A percentile compares a stretch with the other conserved stretches of the same genome.
phyloP scores from a whole-genome alignment of 2,113 vertebrate genomes.

The Aplodontia rufa region DNA sequence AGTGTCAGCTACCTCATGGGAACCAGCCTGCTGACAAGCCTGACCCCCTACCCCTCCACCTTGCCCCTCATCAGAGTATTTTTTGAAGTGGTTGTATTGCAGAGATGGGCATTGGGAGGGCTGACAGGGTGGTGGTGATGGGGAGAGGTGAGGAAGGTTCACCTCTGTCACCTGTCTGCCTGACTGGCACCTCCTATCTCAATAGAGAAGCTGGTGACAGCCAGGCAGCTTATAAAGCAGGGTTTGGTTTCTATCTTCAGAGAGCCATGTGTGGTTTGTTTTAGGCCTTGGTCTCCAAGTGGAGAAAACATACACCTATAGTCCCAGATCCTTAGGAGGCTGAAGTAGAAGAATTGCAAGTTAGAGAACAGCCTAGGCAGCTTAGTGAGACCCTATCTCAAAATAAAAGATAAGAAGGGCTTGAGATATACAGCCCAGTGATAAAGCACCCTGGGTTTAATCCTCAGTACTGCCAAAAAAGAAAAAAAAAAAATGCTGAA shows the following conservation, averaged over 20 bases:
- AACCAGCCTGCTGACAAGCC: constrained; percentile 7
- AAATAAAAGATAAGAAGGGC: background rate
- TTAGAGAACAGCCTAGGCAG: background rate
- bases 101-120: constrained; percentile 42
- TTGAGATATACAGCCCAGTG: background rate
- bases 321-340: background rate
- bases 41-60: constrained; percentile 7
- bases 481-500: background rate
- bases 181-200: constrained; percentile 48
- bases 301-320: background rate
- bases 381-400: background rate
- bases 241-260: constrained; percentile 73
- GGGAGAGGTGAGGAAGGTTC: constrained; percentile 52
- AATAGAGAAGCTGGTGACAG: constrained; percentile 51
- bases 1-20: constrained; percentile 71
- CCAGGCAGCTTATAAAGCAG: constrained; percentile 76
- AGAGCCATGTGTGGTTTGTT: constrained; percentile 72
- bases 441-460: background rate
- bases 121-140: background rate
- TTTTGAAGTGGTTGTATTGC: constrained; percentile 67
- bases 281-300: constrained; percentile 1
- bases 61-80: constrained; percentile 63
- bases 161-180: background rate
- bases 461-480: background rate
- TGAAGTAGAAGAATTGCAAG: background rate